Conservation (phyloP, 2,113 vertebrate genomes). For the Ctenomys sociabilis region DNA sequence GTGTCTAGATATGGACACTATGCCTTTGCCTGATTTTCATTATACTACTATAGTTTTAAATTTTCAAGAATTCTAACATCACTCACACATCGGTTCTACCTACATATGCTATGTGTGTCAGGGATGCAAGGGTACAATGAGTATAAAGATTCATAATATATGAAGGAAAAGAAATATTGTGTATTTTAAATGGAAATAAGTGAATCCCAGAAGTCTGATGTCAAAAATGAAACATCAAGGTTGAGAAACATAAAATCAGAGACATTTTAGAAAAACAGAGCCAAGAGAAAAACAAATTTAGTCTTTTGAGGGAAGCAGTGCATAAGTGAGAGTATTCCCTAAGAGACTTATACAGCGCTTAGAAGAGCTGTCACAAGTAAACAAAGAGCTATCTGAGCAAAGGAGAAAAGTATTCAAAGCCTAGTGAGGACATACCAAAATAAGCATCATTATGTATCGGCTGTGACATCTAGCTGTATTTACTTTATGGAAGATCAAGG, state of each 20-base stretch:
- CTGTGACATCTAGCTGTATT: background rate
- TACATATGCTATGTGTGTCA: background rate
- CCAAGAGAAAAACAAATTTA: background rate
- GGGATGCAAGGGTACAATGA: background rate
- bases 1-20: background rate
- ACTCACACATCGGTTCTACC: background rate
- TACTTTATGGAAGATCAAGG: background rate
- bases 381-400: background rate
- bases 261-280: background rate
- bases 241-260: background rate
- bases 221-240: background rate
- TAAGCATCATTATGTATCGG: background rate
- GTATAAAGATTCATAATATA: background rate
- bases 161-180: background rate
- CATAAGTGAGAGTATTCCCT: background rate
- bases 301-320: background rate
- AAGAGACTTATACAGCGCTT: background rate
- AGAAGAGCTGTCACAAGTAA: background rate
- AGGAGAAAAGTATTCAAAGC: background rate
- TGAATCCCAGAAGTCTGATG: background rate
- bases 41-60: background rate
- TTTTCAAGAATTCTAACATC: background rate
- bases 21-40: background rate
- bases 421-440: background rate
- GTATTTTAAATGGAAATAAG: background rate